These are phyloP conservation scores for Psylliodes chrysocephalus DNA, from an alignment of 2,888 invertebrate genomes.

Conservation along the genomic window DNA sequence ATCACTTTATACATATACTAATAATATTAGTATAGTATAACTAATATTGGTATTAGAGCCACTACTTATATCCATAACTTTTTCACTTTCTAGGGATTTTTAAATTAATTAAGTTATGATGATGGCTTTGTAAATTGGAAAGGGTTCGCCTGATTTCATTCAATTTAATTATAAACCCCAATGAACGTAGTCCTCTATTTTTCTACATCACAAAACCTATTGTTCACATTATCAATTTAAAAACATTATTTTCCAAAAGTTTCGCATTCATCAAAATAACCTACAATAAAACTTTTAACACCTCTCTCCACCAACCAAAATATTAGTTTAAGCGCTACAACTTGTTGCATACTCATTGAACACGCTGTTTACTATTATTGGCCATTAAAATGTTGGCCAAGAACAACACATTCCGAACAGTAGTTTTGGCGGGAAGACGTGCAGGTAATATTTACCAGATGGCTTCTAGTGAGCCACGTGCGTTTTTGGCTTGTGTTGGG, in stretches of 20 bases:
- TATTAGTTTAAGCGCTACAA: conserved; percentile 34
- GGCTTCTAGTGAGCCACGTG: conserved; percentile 47
- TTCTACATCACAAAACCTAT: no score
- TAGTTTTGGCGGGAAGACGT: conserved; percentile 42
- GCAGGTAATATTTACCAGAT: conserved; percentile 47
- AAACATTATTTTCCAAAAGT: conserved; percentile 18
- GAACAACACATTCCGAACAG: conserved; percentile 39
- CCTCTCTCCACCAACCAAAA: conserved; percentile 23
- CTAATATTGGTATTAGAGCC: no score
- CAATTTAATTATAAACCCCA: no score
- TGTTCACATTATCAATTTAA: neutral
- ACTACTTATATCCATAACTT: no score
- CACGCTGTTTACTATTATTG: conserved; percentile 43
- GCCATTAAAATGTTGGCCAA: conserved; percentile 43
- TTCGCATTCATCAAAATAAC: conserved; percentile 8
- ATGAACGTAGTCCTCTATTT: no score
- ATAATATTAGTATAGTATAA: no score
- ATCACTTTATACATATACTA: no score
- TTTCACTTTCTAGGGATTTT: no score
- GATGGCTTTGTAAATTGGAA: no score
- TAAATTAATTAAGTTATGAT: no score
- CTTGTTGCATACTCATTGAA: conserved; percentile 39
- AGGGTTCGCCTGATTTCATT: no score
- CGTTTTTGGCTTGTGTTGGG: conserved; percentile 55
- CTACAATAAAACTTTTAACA: conserved; percentile 24